Evolutionary conservation across 2,797 vertebrate genomes (phyloP).

Genomic region (Eidolon dupreanum): DNA sequence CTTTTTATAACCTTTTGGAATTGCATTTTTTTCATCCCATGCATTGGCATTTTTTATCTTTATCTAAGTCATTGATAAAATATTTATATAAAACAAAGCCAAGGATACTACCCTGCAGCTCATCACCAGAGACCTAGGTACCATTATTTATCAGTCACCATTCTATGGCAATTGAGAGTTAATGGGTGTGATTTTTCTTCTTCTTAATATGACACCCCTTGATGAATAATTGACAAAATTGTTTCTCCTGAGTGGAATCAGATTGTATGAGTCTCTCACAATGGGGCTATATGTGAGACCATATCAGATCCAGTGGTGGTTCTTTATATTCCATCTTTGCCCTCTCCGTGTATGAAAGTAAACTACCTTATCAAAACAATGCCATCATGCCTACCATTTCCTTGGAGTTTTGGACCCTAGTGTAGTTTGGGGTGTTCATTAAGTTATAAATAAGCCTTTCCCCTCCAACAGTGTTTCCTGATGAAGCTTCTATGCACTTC

Average conservation of each 20-base stretch:
- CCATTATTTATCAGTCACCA: not conserved
- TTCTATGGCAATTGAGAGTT: not conserved
- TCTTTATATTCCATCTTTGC: not conserved
- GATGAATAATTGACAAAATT: not conserved
- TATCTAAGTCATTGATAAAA: not conserved
- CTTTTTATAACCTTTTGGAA: not conserved
- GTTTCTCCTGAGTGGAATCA: not conserved
- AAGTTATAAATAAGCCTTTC: not conserved
- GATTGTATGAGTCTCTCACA: not conserved
- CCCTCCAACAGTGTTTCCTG: not conserved
- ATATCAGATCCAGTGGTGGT: not conserved
- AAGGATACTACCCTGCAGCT: not conserved
- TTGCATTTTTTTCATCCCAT: not conserved
- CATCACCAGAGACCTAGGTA: not conserved
- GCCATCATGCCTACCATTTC: not conserved
- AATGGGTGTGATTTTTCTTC: not conserved
- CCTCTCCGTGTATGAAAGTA: not conserved
- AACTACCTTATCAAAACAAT: not conserved
- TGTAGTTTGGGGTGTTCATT: not conserved
- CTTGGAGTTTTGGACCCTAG: not conserved
- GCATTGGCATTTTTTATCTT: not conserved
- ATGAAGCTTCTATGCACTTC: not conserved
- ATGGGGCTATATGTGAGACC: not conserved
- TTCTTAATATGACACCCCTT: not conserved
- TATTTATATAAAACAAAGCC: slow-evolving; percentile 18